A percentile compares a stretch with the other conserved stretches of the same genome.
These are phyloP conservation scores for Homarus americanus DNA, from an alignment of 1,140 invertebrate genomes.

Conservation along the genomic window DNA sequence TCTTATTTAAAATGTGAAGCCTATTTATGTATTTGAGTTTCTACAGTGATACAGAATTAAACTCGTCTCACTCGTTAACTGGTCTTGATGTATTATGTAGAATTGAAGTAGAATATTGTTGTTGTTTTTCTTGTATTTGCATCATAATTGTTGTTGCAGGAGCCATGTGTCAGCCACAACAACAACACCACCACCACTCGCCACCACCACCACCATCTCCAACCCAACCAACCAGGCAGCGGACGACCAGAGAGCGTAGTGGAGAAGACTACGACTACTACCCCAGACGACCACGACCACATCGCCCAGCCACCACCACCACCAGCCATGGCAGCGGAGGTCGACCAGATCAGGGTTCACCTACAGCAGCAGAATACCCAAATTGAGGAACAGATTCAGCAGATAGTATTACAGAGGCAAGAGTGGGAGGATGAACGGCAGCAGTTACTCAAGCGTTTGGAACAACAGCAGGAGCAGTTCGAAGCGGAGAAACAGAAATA, in stretches of 20 bases:
- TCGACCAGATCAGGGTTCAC: conserved; percentile 4
- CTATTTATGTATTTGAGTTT: no score
- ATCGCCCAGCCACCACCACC: neutral
- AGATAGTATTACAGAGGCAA: conserved; percentile 18
- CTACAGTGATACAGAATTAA: no score
- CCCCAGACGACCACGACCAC: neutral
- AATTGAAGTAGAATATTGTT: no score
- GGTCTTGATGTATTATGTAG: no score
- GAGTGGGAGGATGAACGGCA: conserved; percentile 32
- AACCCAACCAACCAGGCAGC: neutral
- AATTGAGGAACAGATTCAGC: conserved; percentile 34
- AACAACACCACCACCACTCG: conserved; percentile 27
- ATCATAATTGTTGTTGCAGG: conserved; percentile 5
- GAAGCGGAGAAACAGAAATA: neutral
- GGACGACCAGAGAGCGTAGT: neutral
- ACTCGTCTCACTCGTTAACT: no score
- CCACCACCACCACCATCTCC: conserved; percentile 15
- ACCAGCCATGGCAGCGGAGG: conserved; percentile 16
- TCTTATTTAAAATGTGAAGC: no score
- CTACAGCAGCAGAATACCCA: conserved; percentile 30
- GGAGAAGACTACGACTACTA: neutral
- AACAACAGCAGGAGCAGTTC: neutral
- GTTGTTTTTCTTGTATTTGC: no score
- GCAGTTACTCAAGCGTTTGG: conserved; percentile 1
- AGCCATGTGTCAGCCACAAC: conserved; percentile 43